Base-by-base conservation (phyloP, 2,888 invertebrate species). In the Argyresthia albistria region DNA sequence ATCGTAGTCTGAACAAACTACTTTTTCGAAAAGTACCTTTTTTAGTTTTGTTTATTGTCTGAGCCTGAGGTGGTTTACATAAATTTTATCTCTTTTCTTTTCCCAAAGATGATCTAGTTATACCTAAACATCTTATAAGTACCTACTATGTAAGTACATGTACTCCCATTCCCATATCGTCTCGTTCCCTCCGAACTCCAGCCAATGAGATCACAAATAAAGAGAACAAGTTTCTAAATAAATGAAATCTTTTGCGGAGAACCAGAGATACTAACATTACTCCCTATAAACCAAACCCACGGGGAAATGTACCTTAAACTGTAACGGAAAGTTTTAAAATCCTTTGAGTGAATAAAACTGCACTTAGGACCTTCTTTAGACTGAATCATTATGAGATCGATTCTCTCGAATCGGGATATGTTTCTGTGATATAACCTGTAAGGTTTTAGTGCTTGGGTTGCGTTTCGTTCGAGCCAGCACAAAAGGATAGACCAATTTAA, bases 401-500 rank as follows among this genome's bases (percentile, higher is more conserved):
- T 87, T 84, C 84, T 84, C 84, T 82, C 61, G 74, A 74, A 81
- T 65, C 51, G 57, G 52, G 49, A 12, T 35, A 1, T 16, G 43
- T n/a, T 53, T 55, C 51, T 15, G 46, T 1, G 73, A 68, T 64
- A 52, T 56, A 8, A 56, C 56, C 53, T 60, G 42, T 75, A 66
- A n/a, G n/a, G n/a, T n/a, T n/a, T 10, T 8, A 0, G 0, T 0
- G 0, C 0, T 67, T 69, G 51, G 60, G 76, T 62, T 54, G 25
- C 59, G 56, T 62, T 60, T 76, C 1, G 25, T 25, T 43, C 35
- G 39, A 46, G 66, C 60, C 1, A 15, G 7, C 1, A 1, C 35
- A 57, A 66, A 76, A 73, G 74, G 77, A 80, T 83, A 82, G 69
- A 76, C 65, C 79, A 76, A 79, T 84, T 83, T 77, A 72, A 76